phyloP scores from a whole-genome alignment of 2,113 vertebrate genomes.

The Rhadina sibilatrix region DNA sequence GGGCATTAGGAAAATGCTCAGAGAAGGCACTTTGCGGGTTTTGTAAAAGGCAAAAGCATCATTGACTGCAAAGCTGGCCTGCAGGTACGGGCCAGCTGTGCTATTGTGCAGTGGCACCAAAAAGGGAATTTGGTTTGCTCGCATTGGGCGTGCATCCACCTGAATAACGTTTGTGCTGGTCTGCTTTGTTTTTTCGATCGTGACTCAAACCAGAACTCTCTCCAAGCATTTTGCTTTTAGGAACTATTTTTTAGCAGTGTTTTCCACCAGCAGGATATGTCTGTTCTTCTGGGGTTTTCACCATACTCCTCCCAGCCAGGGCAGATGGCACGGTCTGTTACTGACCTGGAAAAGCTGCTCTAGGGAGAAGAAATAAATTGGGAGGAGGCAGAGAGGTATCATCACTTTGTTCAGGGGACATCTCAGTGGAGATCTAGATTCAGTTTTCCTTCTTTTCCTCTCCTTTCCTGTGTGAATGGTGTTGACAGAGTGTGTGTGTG shows the following conservation, averaged over 20 bases:
- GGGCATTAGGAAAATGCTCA: background rate
- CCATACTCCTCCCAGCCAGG: background rate
- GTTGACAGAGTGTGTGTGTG: background rate
- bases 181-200: background rate
- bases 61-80: background rate
- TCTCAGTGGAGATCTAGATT: background rate
- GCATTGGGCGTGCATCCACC: accelerated
- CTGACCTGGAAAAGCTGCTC: background rate
- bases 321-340: background rate
- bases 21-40: background rate
- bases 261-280: background rate
- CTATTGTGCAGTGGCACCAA: background rate
- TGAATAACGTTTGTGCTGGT: background rate
- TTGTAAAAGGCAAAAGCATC: background rate
- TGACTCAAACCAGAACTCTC: background rate
- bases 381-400: background rate
- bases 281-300: background rate
- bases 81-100: background rate
- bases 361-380: background rate
- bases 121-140: background rate
- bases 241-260: background rate
- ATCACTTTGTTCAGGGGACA: background rate
- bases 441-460: background rate
- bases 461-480: background rate
- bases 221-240: background rate